Percentiles rank a stretch among this genome's conserved stretches.
Evolutionary conservation across 1,140 invertebrate genomes (phyloP).

Genomic region (Arion vulgaris): DNA sequence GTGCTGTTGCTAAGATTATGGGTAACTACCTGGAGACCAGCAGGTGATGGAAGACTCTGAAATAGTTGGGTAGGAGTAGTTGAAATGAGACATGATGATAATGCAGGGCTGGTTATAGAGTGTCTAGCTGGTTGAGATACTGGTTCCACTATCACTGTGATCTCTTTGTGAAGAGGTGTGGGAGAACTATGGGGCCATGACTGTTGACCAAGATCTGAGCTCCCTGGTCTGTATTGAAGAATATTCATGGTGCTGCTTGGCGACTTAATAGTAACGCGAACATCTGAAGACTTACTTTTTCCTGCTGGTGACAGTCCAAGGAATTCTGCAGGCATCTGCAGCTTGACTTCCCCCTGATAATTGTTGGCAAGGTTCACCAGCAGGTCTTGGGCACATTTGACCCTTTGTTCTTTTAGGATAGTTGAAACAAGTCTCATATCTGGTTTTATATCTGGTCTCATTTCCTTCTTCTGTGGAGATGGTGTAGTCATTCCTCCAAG

Average conservation of each 20-base stretch:
- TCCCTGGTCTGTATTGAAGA: background rate
- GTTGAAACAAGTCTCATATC: slow-evolving; percentile 49
- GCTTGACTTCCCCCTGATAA: slow-evolving; percentile 27
- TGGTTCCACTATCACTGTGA: background rate
- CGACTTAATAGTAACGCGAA: slow-evolving; percentile 21
- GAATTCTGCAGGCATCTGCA: slow-evolving; percentile 33
- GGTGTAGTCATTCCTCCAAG: slow-evolving; percentile 42
- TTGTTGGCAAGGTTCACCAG: slow-evolving; percentile 29
- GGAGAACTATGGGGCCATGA: background rate
- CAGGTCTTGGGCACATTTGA: slow-evolving; percentile 41
- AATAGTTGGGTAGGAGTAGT: background rate
- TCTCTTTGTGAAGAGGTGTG: slow-evolving; percentile 1
- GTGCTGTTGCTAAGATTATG: background rate
- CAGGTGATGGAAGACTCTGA: background rate
- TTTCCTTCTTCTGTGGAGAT: slow-evolving; percentile 42
- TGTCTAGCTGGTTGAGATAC: background rate
- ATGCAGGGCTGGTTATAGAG: background rate
- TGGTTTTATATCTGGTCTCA: no score
- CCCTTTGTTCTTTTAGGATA: slow-evolving; percentile 55
- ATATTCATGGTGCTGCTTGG: background rate
- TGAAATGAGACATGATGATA: slow-evolving; percentile 12
- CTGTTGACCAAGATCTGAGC: background rate
- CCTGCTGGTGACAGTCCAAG: slow-evolving; percentile 19
- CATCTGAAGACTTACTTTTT: slow-evolving; percentile 20
- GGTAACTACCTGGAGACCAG: slow-evolving; percentile 3